Conservation (phyloP, 2,797 vertebrate species). For the Tolypeutes matacus region DNA sequence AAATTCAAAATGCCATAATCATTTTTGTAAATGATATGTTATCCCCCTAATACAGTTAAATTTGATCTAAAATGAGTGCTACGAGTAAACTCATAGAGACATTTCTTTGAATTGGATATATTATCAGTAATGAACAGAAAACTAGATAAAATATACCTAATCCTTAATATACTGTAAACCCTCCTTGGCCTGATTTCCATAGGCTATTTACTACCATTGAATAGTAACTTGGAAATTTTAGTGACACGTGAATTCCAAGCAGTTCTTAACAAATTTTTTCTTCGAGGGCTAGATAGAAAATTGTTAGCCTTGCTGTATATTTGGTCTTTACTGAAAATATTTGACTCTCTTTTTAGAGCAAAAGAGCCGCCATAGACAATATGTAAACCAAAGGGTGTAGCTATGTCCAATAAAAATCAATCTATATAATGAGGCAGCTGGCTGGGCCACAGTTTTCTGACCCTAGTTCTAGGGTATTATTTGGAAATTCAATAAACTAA, state of each 20-base stretch:
- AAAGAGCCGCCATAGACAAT: background rate
- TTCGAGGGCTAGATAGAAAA: background rate
- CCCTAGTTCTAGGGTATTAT: background rate
- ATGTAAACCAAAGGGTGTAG: accelerated
- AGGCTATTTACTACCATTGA: background rate
- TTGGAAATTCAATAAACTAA: background rate
- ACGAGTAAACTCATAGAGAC: background rate
- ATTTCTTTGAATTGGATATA: background rate
- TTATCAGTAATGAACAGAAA: background rate
- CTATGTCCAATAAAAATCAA: background rate
- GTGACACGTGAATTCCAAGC: background rate
- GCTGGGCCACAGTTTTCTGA: background rate
- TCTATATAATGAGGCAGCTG: background rate
- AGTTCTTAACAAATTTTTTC: too few species aligned
- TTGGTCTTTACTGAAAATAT: background rate
- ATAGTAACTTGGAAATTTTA: background rate
- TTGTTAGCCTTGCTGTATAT: background rate
- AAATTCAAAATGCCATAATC: background rate
- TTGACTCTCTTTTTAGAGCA: background rate
- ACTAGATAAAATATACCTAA: background rate
- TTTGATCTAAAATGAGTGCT: background rate
- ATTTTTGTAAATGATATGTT: background rate
- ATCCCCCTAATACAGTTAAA: background rate
- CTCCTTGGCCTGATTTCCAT: background rate
- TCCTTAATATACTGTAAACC: background rate